Percentiles rank a stretch among this genome's conserved stretches.
phyloP scores from a whole-genome alignment of 2,113 vertebrate species.

The Arothron firmamentum region DNA sequence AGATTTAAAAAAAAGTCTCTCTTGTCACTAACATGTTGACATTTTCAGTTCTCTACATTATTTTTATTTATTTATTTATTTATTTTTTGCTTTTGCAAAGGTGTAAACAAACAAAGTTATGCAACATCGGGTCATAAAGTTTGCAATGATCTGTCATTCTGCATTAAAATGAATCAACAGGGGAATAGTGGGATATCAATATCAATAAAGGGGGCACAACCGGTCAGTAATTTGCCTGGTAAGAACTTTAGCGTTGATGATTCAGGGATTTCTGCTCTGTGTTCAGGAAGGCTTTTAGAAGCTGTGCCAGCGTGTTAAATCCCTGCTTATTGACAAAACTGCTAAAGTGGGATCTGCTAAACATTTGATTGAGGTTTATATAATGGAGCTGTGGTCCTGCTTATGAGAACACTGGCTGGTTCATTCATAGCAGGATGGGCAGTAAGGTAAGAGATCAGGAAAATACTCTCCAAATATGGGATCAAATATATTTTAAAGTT shows the following conservation, averaged over 20 bases:
- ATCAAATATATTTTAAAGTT: not conserved
- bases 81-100: too few relatives aligned
- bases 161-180: slow-evolving; percentile 34
- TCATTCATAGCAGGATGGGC: slow-evolving; percentile 57
- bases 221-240: slow-evolving; percentile 66
- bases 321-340: slow-evolving; percentile 64
- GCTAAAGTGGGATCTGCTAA: slow-evolving; percentile 56
- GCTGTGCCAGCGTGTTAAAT: slow-evolving; percentile 55
- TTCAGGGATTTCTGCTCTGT: slow-evolving; percentile 69
- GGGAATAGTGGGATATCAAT: slow-evolving; percentile 42
- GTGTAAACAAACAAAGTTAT: too few relatives aligned
- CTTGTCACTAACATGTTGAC: too few relatives aligned
- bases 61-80: too few relatives aligned
- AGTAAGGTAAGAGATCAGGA: slow-evolving; percentile 61
- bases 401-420: slow-evolving; percentile 49
- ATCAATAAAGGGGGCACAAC: slow-evolving; percentile 53
- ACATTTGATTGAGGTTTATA: slow-evolving; percentile 69
- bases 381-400: slow-evolving; percentile 34
- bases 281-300: slow-evolving; percentile 65
- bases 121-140: too few relatives aligned
- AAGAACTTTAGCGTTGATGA: slow-evolving; percentile 66
- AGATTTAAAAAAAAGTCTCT: too few relatives aligned
- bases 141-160: slow-evolving; percentile 29
- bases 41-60: too few relatives aligned
- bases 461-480: not conserved